phyloP scores from a whole-genome alignment of 2,113 vertebrate genomes.

The Pseudorectes ferrugineus region DNA sequence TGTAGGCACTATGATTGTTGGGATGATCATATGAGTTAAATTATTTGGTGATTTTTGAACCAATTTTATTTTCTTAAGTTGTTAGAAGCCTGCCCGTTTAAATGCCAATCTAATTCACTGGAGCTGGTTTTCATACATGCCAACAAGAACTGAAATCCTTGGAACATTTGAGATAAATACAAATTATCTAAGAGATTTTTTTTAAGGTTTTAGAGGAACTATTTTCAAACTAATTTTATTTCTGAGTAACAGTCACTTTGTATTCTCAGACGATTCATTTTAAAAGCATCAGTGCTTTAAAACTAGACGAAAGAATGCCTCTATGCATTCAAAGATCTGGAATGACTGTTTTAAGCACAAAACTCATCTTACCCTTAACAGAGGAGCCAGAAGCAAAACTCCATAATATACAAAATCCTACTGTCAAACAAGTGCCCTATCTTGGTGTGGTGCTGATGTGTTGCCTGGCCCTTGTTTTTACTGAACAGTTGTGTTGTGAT shows the following conservation, averaged over 20 bases:
- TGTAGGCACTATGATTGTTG: background rate
- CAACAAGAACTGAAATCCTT: background rate
- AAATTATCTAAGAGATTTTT: background rate
- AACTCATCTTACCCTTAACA: background rate
- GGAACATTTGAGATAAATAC: background rate
- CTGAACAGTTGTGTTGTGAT: background rate
- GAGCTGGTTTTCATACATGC: background rate
- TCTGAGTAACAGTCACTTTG: background rate
- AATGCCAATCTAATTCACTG: background rate
- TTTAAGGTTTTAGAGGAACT: background rate
- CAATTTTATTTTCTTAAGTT: background rate
- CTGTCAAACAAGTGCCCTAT: fast-evolving
- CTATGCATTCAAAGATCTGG: background rate
- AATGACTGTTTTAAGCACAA: background rate
- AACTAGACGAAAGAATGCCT: background rate
- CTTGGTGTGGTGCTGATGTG: background rate
- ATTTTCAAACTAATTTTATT: background rate
- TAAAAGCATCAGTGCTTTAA: background rate
- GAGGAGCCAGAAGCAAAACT: background rate
- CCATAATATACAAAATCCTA: background rate
- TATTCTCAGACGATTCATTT: background rate
- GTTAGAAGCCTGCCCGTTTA: background rate
- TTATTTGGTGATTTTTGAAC: background rate
- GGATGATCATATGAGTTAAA: background rate
- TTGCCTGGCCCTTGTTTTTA: background rate